These are phyloP conservation scores for Centropus bengalensis DNA, from an alignment of 2,113 vertebrate genomes.

Conservation along the genomic window DNA sequence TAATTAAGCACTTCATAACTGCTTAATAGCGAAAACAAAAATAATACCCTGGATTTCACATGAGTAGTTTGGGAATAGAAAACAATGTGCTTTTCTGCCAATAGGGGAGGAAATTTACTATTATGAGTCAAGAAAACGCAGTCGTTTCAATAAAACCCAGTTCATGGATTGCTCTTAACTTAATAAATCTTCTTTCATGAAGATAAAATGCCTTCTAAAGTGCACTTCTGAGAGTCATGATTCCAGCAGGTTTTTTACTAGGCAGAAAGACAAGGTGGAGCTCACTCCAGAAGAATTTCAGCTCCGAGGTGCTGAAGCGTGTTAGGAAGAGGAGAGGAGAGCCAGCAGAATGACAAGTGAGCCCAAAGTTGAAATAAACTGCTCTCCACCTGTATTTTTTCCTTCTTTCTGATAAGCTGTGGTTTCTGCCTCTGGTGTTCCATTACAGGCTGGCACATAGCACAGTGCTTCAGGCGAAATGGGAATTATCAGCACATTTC, in stretches of 20 bases:
- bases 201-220: slow-evolving; percentile 48
- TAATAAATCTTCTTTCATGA: slow-evolving; percentile 47
- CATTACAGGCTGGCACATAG: neutral
- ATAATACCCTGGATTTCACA: neutral
- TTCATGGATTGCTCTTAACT: slow-evolving; percentile 10
- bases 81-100: neutral
- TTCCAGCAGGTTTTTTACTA: neutral
- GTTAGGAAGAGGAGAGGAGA: neutral
- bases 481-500: neutral
- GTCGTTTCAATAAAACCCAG: slow-evolving; percentile 15
- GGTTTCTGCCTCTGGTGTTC: neutral
- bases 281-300: neutral
- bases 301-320: neutral
- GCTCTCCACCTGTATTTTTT: neutral
- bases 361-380: neutral
- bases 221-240: slow-evolving; percentile 16
- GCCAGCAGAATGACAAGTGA: neutral
- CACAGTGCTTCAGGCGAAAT: neutral
- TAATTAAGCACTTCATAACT: neutral
- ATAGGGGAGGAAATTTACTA: slow-evolving; percentile 35
- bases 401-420: neutral
- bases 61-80: neutral
- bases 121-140: neutral
- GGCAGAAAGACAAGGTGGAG: neutral
- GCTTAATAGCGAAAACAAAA: slow-evolving; percentile 6